Evolutionary conservation across 1,140 invertebrate species (phyloP).

Genomic region (Bicyclus anynana): DNA sequence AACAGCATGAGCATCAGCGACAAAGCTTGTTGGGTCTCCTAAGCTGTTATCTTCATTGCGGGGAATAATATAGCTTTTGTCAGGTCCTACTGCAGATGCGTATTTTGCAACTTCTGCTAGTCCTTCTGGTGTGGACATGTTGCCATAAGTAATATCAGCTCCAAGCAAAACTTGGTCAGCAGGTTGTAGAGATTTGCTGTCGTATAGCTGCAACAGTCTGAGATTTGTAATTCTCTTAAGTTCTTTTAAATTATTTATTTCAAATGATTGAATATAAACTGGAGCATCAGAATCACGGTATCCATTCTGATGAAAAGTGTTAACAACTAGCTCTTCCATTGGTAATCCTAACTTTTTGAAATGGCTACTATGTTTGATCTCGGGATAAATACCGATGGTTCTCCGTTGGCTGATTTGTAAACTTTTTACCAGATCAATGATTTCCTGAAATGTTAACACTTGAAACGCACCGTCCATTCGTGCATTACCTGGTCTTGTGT

Average conservation of each 20-base stretch:
- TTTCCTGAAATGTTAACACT: constrained; percentile 64
- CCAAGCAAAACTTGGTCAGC: constrained; percentile 49
- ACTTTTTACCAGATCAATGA: constrained; percentile 61
- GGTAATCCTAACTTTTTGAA: constrained; percentile 52
- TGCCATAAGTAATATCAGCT: constrained; percentile 47
- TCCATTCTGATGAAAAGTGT: constrained; percentile 52
- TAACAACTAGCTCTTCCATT: constrained; percentile 56
- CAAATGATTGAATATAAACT: constrained; percentile 66
- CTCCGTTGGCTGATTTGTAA: constrained; percentile 46
- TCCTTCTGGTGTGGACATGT: constrained; percentile 60
- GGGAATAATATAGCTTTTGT: constrained; percentile 61
- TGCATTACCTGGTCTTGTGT: constrained; percentile 58
- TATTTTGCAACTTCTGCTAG: constrained; percentile 57
- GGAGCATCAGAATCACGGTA: constrained; percentile 43
- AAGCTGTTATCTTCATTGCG: constrained; percentile 44
- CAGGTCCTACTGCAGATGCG: constrained; percentile 61
- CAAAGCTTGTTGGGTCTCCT: constrained; percentile 47
- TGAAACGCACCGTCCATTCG: constrained; percentile 52
- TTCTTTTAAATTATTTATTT: constrained; percentile 63
- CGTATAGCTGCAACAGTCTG: constrained; percentile 53
- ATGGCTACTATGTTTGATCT: constrained; percentile 64
- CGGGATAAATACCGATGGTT: constrained; percentile 61
- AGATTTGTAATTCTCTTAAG: constrained; percentile 56
- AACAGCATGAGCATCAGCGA: constrained; percentile 50
- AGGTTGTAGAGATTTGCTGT: constrained; percentile 36